Evolutionary conservation across 2,113 vertebrate genomes (phyloP).

Genomic region (Cranoglanis bouderius): DNA sequence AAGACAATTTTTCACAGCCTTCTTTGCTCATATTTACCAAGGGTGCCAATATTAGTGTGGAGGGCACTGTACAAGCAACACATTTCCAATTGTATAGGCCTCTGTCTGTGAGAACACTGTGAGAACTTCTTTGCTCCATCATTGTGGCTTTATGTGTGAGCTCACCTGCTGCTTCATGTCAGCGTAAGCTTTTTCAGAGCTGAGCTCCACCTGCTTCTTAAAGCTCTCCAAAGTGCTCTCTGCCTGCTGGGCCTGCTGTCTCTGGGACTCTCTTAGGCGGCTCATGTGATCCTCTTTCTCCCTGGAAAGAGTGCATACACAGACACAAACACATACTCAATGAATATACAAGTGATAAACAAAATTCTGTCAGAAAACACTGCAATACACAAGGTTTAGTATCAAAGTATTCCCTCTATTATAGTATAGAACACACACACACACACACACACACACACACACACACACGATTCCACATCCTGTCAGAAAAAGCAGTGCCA

Average conservation of each 20-base stretch:
- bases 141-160: background rate
- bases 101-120: background rate
- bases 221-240: constrained; percentile 89
- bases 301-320: constrained; percentile 75
- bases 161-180: constrained; percentile 92
- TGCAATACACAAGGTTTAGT: background rate
- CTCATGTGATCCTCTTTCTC: constrained; percentile 86
- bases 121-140: too few species aligned
- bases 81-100: background rate
- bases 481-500: background rate
- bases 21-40: too few species aligned
- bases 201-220: constrained; percentile 91
- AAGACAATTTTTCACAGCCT: too few species aligned
- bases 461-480: too few species aligned
- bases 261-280: constrained; percentile 82
- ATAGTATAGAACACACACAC: too few species aligned
- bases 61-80: too few species aligned
- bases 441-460: background rate
- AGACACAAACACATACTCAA: constrained; percentile 32
- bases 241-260: constrained; percentile 86
- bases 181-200: constrained; percentile 86
- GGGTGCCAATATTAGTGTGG: too few species aligned
- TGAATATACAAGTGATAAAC: constrained; percentile 2
- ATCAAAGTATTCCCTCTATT: background rate
- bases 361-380: background rate